A percentile compares a stretch with the other conserved stretches of the same genome.
Evolutionary conservation across 2,888 invertebrate species (phyloP).

Genomic region (Drepanosiphum platanoidis): DNA sequence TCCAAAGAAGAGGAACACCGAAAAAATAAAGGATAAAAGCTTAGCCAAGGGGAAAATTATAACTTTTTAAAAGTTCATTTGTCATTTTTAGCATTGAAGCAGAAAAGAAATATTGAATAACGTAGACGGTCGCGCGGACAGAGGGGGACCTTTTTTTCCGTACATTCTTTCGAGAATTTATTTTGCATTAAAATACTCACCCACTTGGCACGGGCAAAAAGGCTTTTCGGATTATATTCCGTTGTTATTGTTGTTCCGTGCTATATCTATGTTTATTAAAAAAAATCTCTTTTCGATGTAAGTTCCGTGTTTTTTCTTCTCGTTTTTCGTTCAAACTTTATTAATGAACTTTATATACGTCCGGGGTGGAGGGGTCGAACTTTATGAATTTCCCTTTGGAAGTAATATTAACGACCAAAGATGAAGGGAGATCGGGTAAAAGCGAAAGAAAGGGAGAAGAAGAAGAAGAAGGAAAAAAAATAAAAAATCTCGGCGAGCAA

Average conservation of each 20-base stretch:
- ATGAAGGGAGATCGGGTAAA: slow-evolving; percentile 27
- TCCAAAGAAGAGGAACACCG: slow-evolving; percentile 23
- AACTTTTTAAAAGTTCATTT: slow-evolving; percentile 61
- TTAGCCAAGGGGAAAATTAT: slow-evolving; percentile 55
- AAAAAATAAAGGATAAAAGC: slow-evolving; percentile 32
- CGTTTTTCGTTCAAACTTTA: slow-evolving; percentile 45
- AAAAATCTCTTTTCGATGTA: slow-evolving; percentile 59
- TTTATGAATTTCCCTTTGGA: slow-evolving; percentile 44
- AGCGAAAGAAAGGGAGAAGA: slow-evolving; percentile 1
- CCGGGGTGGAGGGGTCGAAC: slow-evolving; percentile 37
- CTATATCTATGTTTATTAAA: slow-evolving; percentile 48
- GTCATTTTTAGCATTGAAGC: slow-evolving; percentile 60
- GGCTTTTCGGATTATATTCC: slow-evolving; percentile 43
- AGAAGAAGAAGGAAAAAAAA: background rate
- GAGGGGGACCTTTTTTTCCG: slow-evolving; percentile 23
- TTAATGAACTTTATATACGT: slow-evolving; percentile 60
- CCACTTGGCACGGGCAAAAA: slow-evolving; percentile 52
- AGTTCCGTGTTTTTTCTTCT: slow-evolving; percentile 20
- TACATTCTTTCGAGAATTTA: slow-evolving; percentile 54
- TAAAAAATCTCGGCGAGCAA: slow-evolving; percentile 42
- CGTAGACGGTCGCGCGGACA: slow-evolving; percentile 4
- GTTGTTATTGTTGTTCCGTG: slow-evolving; percentile 45
- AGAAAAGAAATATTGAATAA: slow-evolving; percentile 60
- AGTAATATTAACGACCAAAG: slow-evolving; percentile 53
- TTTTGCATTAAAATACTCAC: slow-evolving; percentile 55